Conservation (phyloP, 2,888 invertebrate genomes). For the Anaspis maculata region DNA sequence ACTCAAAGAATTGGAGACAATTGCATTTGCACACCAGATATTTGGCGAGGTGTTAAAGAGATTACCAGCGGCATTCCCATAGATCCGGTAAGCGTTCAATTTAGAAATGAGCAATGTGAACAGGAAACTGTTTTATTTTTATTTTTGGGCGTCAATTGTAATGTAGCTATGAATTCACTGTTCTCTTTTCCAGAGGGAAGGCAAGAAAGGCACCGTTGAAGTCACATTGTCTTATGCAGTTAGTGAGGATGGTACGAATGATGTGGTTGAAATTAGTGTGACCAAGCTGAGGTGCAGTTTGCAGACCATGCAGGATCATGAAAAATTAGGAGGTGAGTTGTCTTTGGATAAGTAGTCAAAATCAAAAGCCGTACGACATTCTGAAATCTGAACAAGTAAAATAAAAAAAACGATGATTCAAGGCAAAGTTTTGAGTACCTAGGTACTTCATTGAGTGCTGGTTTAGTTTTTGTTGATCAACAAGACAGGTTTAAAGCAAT, state of each 20-base stretch:
- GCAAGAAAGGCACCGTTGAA: slow-evolving; percentile 60
- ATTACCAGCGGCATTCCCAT: slow-evolving; percentile 54
- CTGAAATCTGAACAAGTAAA: no score
- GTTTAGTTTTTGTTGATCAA: no score
- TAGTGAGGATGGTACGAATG: slow-evolving; percentile 58
- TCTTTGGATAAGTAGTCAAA: no score
- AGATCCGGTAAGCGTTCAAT: slow-evolving; percentile 39
- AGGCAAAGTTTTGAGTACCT: no score
- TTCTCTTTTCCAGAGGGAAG: slow-evolving; percentile 49
- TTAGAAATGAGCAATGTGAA: no score
- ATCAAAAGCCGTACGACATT: no score
- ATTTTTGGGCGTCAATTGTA: not conserved
- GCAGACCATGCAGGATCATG: slow-evolving; percentile 65
- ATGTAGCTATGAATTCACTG: not conserved
- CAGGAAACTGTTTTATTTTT: not conserved
- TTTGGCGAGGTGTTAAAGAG: slow-evolving; percentile 60
- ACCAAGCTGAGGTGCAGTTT: slow-evolving; percentile 58
- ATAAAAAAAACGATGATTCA: no score
- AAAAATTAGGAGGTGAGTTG: slow-evolving; percentile 57
- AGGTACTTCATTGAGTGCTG: no score
- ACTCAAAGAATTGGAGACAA: slow-evolving; percentile 52
- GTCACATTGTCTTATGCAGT: slow-evolving; percentile 55
- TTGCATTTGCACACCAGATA: slow-evolving; percentile 57
- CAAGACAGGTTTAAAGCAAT: no score
- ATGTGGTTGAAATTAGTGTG: slow-evolving; percentile 53